Percentiles rank a stretch among this genome's conserved stretches.
Evolutionary conservation across 2,797 vertebrate species (phyloP).

Genomic region (Darevskia mixta): DNA sequence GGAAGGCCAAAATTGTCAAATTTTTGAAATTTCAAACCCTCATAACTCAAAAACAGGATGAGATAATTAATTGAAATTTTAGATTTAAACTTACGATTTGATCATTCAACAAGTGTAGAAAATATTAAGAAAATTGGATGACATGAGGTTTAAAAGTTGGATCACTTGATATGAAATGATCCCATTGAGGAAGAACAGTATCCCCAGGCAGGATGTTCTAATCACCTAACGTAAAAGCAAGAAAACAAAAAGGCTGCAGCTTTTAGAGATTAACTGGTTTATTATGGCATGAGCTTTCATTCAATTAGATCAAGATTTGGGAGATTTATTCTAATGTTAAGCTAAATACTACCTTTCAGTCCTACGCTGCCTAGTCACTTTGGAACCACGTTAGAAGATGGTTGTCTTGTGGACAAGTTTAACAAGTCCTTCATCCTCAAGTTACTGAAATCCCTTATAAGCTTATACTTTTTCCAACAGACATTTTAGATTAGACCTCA

Average conservation of each 20-base stretch:
- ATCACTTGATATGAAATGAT: too few species aligned
- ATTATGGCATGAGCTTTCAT: not conserved
- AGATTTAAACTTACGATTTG: too few species aligned
- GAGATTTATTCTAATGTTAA: slow-evolving; percentile 7
- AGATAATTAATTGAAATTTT: too few species aligned
- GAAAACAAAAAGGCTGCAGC: not conserved
- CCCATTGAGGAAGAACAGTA: not conserved
- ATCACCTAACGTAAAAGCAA: not conserved
- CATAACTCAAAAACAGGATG: too few species aligned
- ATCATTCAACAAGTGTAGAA: too few species aligned
- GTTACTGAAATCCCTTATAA: not conserved
- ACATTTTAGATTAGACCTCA: not conserved
- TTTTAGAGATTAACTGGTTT: slow-evolving; percentile 7
- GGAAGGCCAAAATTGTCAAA: too few species aligned
- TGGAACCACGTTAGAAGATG: not conserved
- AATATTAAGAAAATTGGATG: too few species aligned
- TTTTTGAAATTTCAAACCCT: too few species aligned
- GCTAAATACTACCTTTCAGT: not conserved
- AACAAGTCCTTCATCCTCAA: slow-evolving; percentile 14
- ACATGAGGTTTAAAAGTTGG: too few species aligned
- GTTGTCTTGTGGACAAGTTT: not conserved
- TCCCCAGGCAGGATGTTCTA: not conserved
- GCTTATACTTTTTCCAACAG: not conserved
- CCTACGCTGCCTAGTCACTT: not conserved
- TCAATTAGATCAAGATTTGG: not conserved